Conservation (phyloP, 2,113 vertebrate species). For the Probosciger aterrimus region DNA sequence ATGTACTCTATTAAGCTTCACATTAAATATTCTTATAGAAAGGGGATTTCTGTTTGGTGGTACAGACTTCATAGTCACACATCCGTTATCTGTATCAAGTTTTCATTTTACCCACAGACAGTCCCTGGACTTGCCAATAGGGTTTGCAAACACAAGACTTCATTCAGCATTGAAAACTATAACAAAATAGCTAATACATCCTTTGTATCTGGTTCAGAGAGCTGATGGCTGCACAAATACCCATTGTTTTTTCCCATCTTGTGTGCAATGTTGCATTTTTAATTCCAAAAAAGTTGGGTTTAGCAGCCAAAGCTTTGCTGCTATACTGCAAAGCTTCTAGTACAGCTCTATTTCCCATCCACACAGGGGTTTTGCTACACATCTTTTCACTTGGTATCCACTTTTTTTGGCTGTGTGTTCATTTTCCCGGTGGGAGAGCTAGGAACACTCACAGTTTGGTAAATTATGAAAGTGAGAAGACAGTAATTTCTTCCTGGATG, state of each 20-base stretch:
- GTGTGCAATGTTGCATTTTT: background rate
- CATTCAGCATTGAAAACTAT: background rate
- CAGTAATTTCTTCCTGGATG: background rate
- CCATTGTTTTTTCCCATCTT: background rate
- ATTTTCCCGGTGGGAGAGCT: background rate
- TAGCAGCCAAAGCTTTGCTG: background rate
- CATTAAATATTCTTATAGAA: background rate
- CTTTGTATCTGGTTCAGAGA: background rate
- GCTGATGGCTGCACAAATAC: background rate
- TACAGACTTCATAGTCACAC: background rate
- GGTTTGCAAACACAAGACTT: background rate
- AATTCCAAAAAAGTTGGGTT: background rate
- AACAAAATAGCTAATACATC: background rate
- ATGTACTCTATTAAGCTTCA: background rate
- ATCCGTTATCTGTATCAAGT: background rate
- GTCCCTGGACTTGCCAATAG: background rate
- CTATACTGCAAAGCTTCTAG: background rate
- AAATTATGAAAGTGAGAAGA: background rate
- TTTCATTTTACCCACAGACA: background rate
- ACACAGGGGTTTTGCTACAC: background rate
- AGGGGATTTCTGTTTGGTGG: background rate
- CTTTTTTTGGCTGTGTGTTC: background rate
- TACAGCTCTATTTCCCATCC: background rate
- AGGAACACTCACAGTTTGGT: background rate
- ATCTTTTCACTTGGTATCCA: background rate